phyloP scores from a whole-genome alignment of 1,140 invertebrate species.

The Procambarus virginalis region DNA sequence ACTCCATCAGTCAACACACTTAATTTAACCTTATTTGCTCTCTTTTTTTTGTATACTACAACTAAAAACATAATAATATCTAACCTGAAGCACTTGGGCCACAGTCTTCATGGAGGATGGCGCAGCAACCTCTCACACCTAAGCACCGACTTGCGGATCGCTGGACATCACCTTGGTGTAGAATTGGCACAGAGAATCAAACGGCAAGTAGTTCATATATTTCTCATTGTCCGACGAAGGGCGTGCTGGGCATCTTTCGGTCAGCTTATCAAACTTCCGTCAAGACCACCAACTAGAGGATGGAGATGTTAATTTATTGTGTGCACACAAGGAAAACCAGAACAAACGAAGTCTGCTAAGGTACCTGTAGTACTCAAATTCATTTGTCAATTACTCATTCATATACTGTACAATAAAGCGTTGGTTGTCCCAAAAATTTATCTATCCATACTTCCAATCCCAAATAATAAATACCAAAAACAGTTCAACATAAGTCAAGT shows the following conservation, averaged over 20 bases:
- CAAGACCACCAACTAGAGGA: slow-evolving; percentile 90
- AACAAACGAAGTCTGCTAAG: too few species aligned
- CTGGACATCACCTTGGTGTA: slow-evolving; percentile 93
- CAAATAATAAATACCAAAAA: too few species aligned
- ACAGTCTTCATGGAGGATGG: slow-evolving; percentile 89
- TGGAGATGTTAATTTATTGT: neutral
- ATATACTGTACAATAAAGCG: too few species aligned
- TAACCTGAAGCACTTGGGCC: slow-evolving; percentile 76
- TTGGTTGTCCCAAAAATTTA: too few species aligned
- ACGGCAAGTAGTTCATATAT: slow-evolving; percentile 94
- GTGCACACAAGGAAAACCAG: neutral
- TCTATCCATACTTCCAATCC: too few species aligned
- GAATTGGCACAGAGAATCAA: slow-evolving; percentile 96
- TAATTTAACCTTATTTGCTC: too few species aligned
- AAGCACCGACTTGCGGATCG: slow-evolving; percentile 97
- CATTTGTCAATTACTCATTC: too few species aligned
- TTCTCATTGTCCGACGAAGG: slow-evolving; percentile 98
- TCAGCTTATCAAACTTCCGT: slow-evolving; percentile 96
- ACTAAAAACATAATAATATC: slow-evolving; percentile 22
- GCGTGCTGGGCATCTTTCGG: slow-evolving; percentile 99
- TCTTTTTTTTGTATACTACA: too few species aligned
- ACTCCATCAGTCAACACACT: too few species aligned
- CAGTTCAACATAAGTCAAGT: too few species aligned
- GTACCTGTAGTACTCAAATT: too few species aligned
- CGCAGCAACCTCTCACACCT: slow-evolving; percentile 90